Evolutionary conservation across 2,797 vertebrate genomes (phyloP).

Genomic region (Chelidonichthys spinosus): DNA sequence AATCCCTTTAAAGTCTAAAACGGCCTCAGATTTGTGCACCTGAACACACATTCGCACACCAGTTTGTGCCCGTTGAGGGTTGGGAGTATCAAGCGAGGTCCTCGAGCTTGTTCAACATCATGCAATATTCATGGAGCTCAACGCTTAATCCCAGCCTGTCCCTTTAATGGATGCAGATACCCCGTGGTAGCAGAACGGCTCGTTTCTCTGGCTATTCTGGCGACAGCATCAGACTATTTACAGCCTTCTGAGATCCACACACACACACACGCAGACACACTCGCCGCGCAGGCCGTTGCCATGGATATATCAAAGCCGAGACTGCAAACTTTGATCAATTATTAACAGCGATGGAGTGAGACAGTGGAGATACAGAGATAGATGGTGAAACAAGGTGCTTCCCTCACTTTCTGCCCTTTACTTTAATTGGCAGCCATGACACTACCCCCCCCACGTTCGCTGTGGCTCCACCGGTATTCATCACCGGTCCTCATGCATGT

Average conservation of each 20-base stretch:
- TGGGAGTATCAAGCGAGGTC: slow-evolving; percentile 50
- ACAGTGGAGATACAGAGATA: slow-evolving; percentile 63
- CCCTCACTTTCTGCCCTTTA: slow-evolving; percentile 60
- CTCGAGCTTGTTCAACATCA: slow-evolving; percentile 68
- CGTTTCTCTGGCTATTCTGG: slow-evolving; percentile 67
- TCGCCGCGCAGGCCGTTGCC: slow-evolving; percentile 71
- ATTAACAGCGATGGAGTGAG: slow-evolving; percentile 79
- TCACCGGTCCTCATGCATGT: slow-evolving; percentile 47
- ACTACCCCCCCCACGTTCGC: slow-evolving; percentile 31
- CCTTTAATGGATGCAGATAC: slow-evolving; percentile 67
- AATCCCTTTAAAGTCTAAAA: slow-evolving; percentile 33
- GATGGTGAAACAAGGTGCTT: slow-evolving; percentile 71
- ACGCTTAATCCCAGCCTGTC: slow-evolving; percentile 70
- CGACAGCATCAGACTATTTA: slow-evolving; percentile 73
- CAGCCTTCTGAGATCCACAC: slow-evolving; percentile 65
- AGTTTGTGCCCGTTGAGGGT: slow-evolving; percentile 40
- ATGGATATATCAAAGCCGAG: slow-evolving; percentile 83
- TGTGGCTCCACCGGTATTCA: slow-evolving; percentile 33
- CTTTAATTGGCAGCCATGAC: slow-evolving; percentile 78
- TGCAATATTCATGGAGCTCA: slow-evolving; percentile 73
- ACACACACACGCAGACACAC: slow-evolving; percentile 18
- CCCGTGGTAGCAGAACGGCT: slow-evolving; percentile 59
- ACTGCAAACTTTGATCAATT: slow-evolving; percentile 87
- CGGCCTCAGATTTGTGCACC: slow-evolving; percentile 22
- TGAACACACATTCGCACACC: slow-evolving; percentile 13